These are phyloP conservation scores for Ctenosaura bakeri DNA, from an alignment of 2,797 vertebrate species.

Conservation along the genomic window DNA sequence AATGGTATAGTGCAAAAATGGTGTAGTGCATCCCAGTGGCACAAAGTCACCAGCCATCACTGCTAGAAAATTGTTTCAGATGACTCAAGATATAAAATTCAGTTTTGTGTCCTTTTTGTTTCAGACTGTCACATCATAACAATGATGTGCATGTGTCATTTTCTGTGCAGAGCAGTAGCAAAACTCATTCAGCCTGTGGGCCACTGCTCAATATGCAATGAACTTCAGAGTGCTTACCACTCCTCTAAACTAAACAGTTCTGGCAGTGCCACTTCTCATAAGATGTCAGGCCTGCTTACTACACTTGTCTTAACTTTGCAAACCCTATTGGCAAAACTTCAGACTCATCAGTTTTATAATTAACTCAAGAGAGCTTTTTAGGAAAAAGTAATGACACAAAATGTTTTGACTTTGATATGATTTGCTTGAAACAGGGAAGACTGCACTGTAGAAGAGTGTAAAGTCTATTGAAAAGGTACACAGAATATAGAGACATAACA, in stretches of 20 bases:
- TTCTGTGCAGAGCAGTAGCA: no score
- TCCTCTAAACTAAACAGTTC: constrained; percentile 22
- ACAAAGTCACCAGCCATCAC: no score
- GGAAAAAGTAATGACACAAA: neutral
- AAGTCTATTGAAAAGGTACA: neutral
- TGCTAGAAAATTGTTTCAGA: no score
- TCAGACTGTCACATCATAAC: neutral
- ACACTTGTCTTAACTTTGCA: constrained; percentile 30
- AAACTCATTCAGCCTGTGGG: neutral
- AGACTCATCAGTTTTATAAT: constrained; percentile 34
- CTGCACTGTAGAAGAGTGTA: neutral
- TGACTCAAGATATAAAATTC: neutral
- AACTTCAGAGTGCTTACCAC: neutral
- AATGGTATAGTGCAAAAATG: no score
- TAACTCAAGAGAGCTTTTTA: constrained; percentile 17
- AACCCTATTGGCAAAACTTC: constrained; percentile 28
- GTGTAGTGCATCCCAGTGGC: no score
- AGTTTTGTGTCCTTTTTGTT: neutral
- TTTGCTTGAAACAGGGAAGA: neutral
- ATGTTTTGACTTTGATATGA: neutral
- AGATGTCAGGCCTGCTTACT: constrained; percentile 13
- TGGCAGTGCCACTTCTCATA: constrained; percentile 40
- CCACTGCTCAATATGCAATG: neutral
- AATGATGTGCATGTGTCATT: neutral
- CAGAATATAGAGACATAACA: neutral